phyloP scores from a whole-genome alignment of 2,888 invertebrate species.

The Tetheella fluctuosa region DNA sequence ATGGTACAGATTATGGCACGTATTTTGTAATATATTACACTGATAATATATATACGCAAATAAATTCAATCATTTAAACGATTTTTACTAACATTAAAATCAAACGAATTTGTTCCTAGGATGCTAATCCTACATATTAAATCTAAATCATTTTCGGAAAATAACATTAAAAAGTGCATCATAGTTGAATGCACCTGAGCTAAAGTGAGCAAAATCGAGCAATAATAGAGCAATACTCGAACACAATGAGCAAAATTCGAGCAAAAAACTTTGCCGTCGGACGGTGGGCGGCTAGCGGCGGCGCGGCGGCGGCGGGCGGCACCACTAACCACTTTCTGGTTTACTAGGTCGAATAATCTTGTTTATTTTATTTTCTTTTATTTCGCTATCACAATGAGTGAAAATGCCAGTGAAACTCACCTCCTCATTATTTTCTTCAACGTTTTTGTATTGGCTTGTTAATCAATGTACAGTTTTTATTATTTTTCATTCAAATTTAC shows the following conservation, averaged over 20 bases:
- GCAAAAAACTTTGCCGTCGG: constrained; percentile 60
- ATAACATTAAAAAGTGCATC: neutral
- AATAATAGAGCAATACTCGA: constrained; percentile 23
- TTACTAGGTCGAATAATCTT: constrained; percentile 74
- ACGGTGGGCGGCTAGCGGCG: constrained; percentile 55
- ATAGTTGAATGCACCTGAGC: constrained; percentile 15
- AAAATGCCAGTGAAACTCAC: constrained; percentile 65
- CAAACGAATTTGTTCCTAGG: neutral
- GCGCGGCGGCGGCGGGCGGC: constrained; percentile 46
- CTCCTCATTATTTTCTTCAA: constrained; percentile 39
- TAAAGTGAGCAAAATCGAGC: constrained; percentile 24
- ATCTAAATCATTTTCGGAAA: neutral
- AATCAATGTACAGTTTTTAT: constrained; percentile 3
- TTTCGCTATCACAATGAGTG: constrained; percentile 52
- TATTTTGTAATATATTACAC: constrained; percentile 31
- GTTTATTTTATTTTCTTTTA: constrained; percentile 57
- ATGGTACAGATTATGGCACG: constrained; percentile 46
- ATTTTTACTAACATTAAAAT: too few species aligned
- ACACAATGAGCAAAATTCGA: constrained; percentile 51
- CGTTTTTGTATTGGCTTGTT: constrained; percentile 18
- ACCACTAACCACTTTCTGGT: constrained; percentile 61
- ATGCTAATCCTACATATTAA: neutral
- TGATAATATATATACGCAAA: too few species aligned
- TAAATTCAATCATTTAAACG: too few species aligned
- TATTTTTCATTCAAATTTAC: neutral